Percentiles rank a stretch among this genome's conserved stretches.
Conservation (phyloP, 2,888 invertebrate genomes). For the Nomada flava region DNA sequence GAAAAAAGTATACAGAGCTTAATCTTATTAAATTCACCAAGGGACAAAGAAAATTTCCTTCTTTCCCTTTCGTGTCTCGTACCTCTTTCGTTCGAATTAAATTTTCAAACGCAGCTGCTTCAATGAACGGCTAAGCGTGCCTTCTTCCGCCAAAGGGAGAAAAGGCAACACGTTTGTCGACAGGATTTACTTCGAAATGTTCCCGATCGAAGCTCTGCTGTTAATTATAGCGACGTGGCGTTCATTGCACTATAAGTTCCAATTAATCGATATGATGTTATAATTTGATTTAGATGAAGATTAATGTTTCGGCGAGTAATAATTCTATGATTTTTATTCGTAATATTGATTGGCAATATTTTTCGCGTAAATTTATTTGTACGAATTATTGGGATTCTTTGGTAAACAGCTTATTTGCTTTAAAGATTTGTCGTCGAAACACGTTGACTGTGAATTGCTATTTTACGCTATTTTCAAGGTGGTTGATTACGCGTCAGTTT, state of each 20-base stretch:
- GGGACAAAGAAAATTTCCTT: not conserved
- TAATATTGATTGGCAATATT: too few relatives aligned
- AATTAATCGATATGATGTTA: not conserved
- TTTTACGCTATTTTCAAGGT: conserved; percentile 2
- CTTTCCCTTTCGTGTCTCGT: too few relatives aligned
- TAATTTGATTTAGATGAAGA: too few relatives aligned
- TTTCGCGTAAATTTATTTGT: too few relatives aligned
- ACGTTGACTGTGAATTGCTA: not conserved
- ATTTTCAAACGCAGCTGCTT: conserved; percentile 26
- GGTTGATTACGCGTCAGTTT: conserved; percentile 17
- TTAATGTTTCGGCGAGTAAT: too few relatives aligned
- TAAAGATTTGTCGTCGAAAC: not conserved
- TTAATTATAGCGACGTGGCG: conserved; percentile 1
- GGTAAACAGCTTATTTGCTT: too few relatives aligned
- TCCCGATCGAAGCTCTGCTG: conserved; percentile 1
- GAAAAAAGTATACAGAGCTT: not conserved
- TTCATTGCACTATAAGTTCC: not conserved
- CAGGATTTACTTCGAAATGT: conserved; percentile 12
- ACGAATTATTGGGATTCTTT: too few relatives aligned
- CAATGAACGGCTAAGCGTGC: conserved; percentile 18
- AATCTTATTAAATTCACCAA: not conserved
- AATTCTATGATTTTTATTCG: too few relatives aligned
- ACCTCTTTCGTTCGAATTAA: conserved; percentile 1
- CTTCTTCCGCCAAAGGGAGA: not conserved
- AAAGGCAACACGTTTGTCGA: not conserved